These are phyloP conservation scores for Lepidocyrtoides sp. DNA, from an alignment of 2,888 invertebrate species.

Conservation along the genomic window DNA sequence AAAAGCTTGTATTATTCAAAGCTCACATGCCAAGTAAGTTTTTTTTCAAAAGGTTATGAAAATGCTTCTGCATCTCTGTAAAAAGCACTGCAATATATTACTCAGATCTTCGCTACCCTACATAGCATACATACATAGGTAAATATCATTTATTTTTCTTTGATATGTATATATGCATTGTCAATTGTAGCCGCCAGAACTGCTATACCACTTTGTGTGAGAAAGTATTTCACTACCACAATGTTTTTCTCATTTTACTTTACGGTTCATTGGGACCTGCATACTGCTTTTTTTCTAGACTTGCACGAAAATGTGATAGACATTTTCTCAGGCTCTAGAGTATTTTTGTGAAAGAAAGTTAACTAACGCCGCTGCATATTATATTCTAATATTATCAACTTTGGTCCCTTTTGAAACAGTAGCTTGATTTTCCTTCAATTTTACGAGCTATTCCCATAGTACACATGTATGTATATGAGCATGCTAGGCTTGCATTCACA, in stretches of 20 bases:
- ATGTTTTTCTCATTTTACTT: background rate
- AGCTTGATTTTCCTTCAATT: slow-evolving; percentile 32
- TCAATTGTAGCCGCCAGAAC: too few relatives aligned
- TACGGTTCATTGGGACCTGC: background rate
- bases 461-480: background rate
- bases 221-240: background rate
- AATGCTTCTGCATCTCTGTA: background rate
- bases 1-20: slow-evolving; percentile 57
- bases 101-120: background rate
- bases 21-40: slow-evolving; percentile 33
- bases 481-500: background rate
- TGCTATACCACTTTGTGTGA: too few relatives aligned
- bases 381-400: background rate
- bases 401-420: background rate
- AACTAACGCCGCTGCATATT: background rate
- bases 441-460: slow-evolving; percentile 23
- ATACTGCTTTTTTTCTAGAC: background rate
- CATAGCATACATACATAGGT: background rate
- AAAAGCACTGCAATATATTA: background rate
- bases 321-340: background rate
- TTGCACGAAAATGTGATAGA: background rate
- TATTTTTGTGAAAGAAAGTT: background rate
- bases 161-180: too few relatives aligned
- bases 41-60: slow-evolving; percentile 35
- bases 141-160: background rate